Base-by-base conservation (phyloP, 2,113 vertebrate genomes). In the Phyllostomus discolor region DNA sequence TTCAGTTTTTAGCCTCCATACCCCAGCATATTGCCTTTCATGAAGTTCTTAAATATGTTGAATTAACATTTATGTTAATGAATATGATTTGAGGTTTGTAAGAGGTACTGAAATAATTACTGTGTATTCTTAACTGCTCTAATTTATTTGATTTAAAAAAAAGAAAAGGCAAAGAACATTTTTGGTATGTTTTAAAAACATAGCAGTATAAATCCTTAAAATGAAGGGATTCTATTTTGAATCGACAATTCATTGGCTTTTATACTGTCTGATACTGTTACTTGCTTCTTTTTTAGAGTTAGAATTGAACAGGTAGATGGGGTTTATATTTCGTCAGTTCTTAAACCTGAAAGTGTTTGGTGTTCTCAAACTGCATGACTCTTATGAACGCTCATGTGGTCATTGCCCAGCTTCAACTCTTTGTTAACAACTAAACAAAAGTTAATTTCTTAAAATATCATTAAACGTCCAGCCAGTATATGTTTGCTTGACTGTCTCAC, bases 121-220 rank as follows among this genome's bases (percentile, higher is more conserved):
- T 86, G 4, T 35, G 14, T 75, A 35, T 87, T 93, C 64, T 78
- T 88, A 67, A 15, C 16, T 82, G 26, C n/a, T 78, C 20, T 90
- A 9, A 64, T 66, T 87, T 79, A 76, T 79, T 90, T 95, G 46
- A 28, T 93, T 95, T 72, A 66, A 31, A 81, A 86, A 95, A 41
- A 38, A 78, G 24, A n/a, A 88, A 88, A 46, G 78, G 43, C 17
- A 79, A 59, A 80, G 14, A 84, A 80, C 16, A 59, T 31, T 76
- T 96, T 87, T 66, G 5, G 15, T 12, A 66, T 16, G 31, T 48
- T 76, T 96, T 82, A 81, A 88, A 96, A 64, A 72, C 64, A 7
- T 8, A 67, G 35, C 26, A 70, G 22, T 72, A 52, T 89, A 72
- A 59, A 20, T 66, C 6, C 8, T 80, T 73, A 89, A 84, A 79